Conservation (phyloP, 2,113 vertebrate species). For the Scolopax mira region DNA sequence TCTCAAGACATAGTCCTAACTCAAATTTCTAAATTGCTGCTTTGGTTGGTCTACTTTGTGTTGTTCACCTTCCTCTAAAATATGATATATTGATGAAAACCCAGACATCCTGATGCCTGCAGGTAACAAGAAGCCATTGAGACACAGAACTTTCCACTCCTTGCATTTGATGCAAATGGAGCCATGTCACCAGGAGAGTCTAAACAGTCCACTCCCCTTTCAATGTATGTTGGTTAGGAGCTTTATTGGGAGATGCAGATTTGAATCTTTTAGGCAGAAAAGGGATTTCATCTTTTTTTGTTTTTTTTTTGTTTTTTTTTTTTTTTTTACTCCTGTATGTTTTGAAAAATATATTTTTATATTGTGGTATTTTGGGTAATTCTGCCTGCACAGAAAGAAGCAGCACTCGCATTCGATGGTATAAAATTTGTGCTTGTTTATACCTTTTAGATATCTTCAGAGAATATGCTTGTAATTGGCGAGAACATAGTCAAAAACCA, state of each 20-base stretch:
- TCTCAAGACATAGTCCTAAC: background rate
- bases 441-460: background rate
- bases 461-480: background rate
- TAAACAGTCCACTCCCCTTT: background rate
- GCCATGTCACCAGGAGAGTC: fast-evolving
- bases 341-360: background rate
- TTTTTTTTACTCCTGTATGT: background rate
- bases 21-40: background rate
- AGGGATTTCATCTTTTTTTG: background rate
- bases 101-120: background rate
- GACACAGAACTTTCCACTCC: background rate
- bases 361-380: background rate
- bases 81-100: background rate
- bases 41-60: background rate
- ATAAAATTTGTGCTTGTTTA: background rate
- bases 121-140: background rate
- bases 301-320: background rate
- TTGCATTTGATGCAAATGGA: background rate
- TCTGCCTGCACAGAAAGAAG: background rate
- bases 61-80: background rate
- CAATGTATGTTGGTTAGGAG: background rate
- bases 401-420: background rate
- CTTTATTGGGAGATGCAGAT: background rate
- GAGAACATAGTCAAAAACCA: background rate
- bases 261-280: background rate